These are phyloP conservation scores for Chydorus sphaericus DNA, from an alignment of 2,888 invertebrate genomes.

Conservation along the genomic window DNA sequence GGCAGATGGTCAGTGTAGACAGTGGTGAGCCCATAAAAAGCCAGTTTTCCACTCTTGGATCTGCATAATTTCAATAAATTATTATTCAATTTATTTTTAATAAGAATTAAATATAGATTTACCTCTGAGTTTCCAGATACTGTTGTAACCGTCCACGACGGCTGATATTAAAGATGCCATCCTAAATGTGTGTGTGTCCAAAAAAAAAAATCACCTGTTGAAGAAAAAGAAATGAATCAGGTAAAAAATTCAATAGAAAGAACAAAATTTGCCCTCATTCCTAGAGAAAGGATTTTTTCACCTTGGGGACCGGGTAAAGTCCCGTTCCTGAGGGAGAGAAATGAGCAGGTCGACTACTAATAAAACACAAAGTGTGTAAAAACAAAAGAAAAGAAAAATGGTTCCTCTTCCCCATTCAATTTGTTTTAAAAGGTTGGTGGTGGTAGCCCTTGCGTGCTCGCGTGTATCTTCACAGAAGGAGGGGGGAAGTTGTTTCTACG, in stretches of 20 bases:
- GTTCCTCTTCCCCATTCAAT: background rate
- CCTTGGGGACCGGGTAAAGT: background rate
- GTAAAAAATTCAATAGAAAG: background rate
- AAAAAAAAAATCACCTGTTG: background rate
- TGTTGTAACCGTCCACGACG: slow-evolving; percentile 13
- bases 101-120: background rate
- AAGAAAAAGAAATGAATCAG: background rate
- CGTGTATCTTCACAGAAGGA: too few relatives aligned
- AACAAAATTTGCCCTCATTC: background rate
- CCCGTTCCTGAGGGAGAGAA: background rate
- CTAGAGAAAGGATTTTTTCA: background rate
- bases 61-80: background rate
- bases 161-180: slow-evolving; percentile 10
- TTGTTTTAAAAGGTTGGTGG: background rate
- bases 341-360: too few relatives aligned
- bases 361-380: too few relatives aligned
- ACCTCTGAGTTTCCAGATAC: slow-evolving; percentile 13
- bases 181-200: background rate
- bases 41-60: slow-evolving; percentile 58
- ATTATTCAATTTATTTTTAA: too few relatives aligned
- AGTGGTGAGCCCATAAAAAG: slow-evolving; percentile 86
- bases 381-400: too few relatives aligned
- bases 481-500: background rate
- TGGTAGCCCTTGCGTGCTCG: background rate
- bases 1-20: slow-evolving; percentile 77